phyloP scores from a whole-genome alignment of 2,113 vertebrate species.

The Phycodurus eques region DNA sequence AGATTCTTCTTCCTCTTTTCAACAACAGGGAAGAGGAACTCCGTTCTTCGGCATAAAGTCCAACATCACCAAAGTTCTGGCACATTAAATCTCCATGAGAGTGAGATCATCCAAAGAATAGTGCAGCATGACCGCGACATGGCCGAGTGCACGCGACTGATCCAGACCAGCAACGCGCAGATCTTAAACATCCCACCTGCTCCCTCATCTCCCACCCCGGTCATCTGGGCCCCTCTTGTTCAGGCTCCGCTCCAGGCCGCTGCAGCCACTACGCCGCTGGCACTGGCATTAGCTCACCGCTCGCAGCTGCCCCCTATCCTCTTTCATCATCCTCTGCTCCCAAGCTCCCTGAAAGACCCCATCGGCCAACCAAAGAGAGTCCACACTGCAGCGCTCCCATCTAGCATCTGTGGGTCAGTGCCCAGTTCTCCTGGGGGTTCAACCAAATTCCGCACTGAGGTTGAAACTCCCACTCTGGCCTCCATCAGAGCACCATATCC shows the following conservation, averaged over 20 bases:
- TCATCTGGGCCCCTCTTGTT: slow-evolving; percentile 94
- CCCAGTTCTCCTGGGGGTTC: slow-evolving; percentile 56
- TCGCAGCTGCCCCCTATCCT: slow-evolving; percentile 84
- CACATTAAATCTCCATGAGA: slow-evolving; percentile 92
- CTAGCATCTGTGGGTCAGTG: slow-evolving; percentile 49
- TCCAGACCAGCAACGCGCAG: slow-evolving; percentile 69
- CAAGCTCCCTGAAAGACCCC: slow-evolving; percentile 74
- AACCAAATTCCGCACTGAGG: slow-evolving; percentile 53
- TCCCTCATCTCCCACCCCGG: slow-evolving; percentile 77
- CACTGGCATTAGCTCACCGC: slow-evolving; percentile 91
- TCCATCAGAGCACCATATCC: slow-evolving; percentile 58
- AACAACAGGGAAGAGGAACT: slow-evolving; percentile 89
- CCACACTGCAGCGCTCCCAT: slow-evolving; percentile 52
- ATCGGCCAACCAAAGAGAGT: slow-evolving; percentile 70
- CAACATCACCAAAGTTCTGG: slow-evolving; percentile 95
- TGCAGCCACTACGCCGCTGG: slow-evolving; percentile 89
- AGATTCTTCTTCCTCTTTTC: slow-evolving; percentile 11
- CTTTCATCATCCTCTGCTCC: slow-evolving; percentile 79
- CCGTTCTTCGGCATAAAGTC: slow-evolving; percentile 93
- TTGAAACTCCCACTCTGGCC: slow-evolving; percentile 59
- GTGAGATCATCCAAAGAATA: slow-evolving; percentile 98
- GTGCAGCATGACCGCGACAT: slow-evolving; percentile 97
- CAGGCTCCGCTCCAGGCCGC: slow-evolving; percentile 93
- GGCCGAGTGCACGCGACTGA: slow-evolving; percentile 88
- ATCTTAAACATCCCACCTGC: slow-evolving; percentile 48